Evolutionary conservation across 2,888 invertebrate species (phyloP), one percentile per base, ranked within the genome.

Genomic region (Esperia sulphurella): DNA sequence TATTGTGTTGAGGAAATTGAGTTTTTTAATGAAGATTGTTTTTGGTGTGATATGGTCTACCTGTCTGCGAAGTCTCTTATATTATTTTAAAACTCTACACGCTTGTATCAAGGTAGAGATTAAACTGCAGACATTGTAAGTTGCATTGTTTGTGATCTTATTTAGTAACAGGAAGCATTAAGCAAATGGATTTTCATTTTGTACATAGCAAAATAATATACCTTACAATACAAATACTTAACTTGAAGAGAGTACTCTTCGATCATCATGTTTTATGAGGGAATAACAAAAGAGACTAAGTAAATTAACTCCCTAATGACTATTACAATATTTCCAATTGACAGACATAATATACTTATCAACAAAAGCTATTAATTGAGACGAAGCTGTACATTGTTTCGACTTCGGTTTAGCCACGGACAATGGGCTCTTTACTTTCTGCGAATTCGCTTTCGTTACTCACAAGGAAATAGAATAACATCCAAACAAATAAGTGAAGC

Each of bases 401-500:
- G 50, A 52, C 50, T 52, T 48, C 48, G 44, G 49, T 54, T 46
- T 61, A 59, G 52, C 48, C 49, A 57, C 57, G 65, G 59, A 83
- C 82, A 83, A 81, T 79, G 60, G 68, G 46, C 46, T 48, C 51
- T 55, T 63, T 56, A 63, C 69, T 73, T 78, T 79, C 71, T 65
- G 71, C 68, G 51, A 73, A 74, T 71, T 73, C 63, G 62, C 78
- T 77, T 76, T 76, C 71, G 63, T 75, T 74, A 67, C 74, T 76
- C 73, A 68, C 77, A 78, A 79, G 74, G 75, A 82, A 82, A 71
- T 65, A 62, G 62, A 63, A 66, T 64, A 62, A 70, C 63, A 68
- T 60, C 61, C 69, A 71, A 82, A 81, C 76, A 79, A 80, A 81
- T 79, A 80, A 69, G 69, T 86, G 79, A 82, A 62, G 87, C 83